Percentiles rank a stretch among this genome's conserved stretches.
Evolutionary conservation across 2,797 vertebrate species (phyloP).

Genomic region (Triplophysa bombifrons): DNA sequence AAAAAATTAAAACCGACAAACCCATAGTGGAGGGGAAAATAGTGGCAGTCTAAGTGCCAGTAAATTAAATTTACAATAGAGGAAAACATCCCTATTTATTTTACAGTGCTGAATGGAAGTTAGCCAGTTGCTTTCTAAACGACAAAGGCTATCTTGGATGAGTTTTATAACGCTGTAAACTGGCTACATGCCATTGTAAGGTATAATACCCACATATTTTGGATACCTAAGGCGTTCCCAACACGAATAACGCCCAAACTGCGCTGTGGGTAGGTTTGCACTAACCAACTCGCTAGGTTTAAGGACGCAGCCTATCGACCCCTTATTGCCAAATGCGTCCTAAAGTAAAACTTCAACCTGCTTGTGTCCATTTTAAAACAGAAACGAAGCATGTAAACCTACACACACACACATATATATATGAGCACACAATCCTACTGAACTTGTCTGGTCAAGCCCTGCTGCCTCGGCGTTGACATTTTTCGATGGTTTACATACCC

Average conservation of each 20-base stretch:
- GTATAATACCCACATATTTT: too few species aligned
- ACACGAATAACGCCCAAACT: background rate
- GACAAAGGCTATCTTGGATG: too few species aligned
- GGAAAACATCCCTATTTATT: too few species aligned
- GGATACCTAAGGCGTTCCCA: background rate
- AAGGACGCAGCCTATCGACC: background rate
- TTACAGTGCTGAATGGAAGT: too few species aligned
- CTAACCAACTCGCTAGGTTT: background rate
- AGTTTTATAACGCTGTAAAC: too few species aligned
- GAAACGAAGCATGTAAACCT: background rate
- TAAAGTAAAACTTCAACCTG: background rate
- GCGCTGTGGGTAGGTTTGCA: background rate
- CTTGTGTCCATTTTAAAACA: slow-evolving; percentile 5
- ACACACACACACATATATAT: background rate
- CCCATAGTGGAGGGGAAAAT: too few species aligned
- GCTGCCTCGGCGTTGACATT: background rate
- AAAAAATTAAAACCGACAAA: too few species aligned
- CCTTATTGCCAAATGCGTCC: background rate
- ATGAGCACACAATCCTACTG: background rate
- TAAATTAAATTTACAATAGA: too few species aligned
- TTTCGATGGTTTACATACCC: slow-evolving; percentile 2
- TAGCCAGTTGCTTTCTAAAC: too few species aligned
- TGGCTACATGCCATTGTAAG: too few species aligned
- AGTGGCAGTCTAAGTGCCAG: too few species aligned
- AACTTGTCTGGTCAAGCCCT: slow-evolving; percentile 44